Conservation (phyloP, 2,888 invertebrate species). For the Agonopterix arenella region DNA sequence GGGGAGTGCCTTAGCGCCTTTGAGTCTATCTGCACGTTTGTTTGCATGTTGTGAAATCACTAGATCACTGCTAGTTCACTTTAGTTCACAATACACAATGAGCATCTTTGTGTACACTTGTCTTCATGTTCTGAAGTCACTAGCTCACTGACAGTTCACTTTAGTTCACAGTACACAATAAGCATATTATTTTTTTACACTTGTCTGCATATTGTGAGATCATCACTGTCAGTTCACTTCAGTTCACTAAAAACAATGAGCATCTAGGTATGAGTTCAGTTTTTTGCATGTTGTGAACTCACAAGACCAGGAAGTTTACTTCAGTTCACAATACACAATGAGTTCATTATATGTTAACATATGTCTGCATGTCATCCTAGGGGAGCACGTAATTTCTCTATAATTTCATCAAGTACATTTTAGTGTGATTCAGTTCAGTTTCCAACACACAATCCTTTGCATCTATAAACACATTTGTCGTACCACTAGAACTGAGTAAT, state of each 20-base stretch:
- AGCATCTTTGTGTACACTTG: constrained; percentile 83
- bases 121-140: constrained; percentile 75
- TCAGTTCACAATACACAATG: constrained; percentile 1
- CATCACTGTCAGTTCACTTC: constrained; percentile 1
- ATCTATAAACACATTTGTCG: too few species aligned
- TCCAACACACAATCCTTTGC: too few species aligned
- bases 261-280: constrained; percentile 85
- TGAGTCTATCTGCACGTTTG: constrained; percentile 85
- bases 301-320: not conserved
- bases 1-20: constrained; percentile 80
- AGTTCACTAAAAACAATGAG: not conserved
- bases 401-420: too few species aligned
- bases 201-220: constrained; percentile 79
- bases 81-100: constrained; percentile 4
- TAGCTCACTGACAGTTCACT: not conserved
- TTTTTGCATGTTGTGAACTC: constrained; percentile 77
- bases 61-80: not conserved
- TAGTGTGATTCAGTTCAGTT: too few species aligned
- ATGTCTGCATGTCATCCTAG: too few species aligned
- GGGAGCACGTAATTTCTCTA: too few species aligned
- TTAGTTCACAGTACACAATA: constrained; percentile 4
- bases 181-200: constrained; percentile 83
- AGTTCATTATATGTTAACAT: too few species aligned
- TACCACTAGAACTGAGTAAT: too few species aligned
- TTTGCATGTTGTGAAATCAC: constrained; percentile 75